phyloP scores from a whole-genome alignment of 2,797 vertebrate species.

The Scomberomorus guttatus region DNA sequence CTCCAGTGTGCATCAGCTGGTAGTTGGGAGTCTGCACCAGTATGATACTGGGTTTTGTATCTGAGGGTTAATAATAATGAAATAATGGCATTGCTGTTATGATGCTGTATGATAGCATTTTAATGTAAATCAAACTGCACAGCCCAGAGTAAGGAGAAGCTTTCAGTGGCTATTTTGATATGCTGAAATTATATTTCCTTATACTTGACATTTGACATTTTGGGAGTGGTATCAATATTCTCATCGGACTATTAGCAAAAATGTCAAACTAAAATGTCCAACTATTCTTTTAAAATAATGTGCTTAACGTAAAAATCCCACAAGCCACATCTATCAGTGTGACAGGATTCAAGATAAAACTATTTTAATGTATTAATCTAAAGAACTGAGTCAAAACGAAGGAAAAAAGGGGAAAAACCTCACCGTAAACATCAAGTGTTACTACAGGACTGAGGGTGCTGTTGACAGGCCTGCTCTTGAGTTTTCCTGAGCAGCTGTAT shows the following conservation, averaged over 20 bases:
- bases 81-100: not conserved
- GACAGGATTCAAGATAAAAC: not conserved
- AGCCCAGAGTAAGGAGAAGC: not conserved
- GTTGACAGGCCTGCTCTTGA: slow-evolving; percentile 49
- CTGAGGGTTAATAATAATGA: slow-evolving; percentile 44
- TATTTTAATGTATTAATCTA: not conserved
- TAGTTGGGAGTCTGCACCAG: slow-evolving; percentile 43
- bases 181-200: not conserved
- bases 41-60: slow-evolving; percentile 35
- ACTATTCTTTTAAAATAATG: not conserved
- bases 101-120: not conserved
- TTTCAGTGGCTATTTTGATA: not conserved
- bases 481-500: slow-evolving; percentile 68
- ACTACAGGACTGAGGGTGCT: not conserved
- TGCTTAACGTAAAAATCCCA: not conserved
- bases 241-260: not conserved
- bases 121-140: not conserved
- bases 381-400: rapidly evolving
- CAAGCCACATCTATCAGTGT: too few species aligned
- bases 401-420: slow-evolving; percentile 37
- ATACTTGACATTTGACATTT: not conserved
- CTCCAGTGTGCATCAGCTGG: slow-evolving; percentile 58
- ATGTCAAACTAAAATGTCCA: not conserved
- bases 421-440: slow-evolving; percentile 67
- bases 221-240: too few species aligned